Conservation (phyloP, 2,797 vertebrate species). For the Mergus octosetaceus region DNA sequence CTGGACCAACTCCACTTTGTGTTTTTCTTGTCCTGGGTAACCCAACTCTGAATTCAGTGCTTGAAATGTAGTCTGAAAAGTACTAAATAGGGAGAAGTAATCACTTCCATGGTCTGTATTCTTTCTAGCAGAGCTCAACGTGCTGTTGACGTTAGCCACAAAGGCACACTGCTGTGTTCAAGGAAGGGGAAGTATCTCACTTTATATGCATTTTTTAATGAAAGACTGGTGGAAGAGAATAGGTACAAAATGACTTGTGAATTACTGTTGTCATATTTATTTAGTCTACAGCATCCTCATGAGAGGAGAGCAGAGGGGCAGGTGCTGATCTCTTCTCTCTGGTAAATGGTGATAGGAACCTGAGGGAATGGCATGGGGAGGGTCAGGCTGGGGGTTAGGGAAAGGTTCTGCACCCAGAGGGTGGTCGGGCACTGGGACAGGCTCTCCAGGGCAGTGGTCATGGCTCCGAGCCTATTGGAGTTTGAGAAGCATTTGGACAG, state of each 20-base stretch:
- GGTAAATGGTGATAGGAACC: too few species aligned
- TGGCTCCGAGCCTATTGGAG: too few species aligned
- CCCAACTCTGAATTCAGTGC: background rate
- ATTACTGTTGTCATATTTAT: background rate
- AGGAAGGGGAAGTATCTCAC: background rate
- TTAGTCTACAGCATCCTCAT: too few species aligned
- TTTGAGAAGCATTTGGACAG: too few species aligned
- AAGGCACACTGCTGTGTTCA: background rate
- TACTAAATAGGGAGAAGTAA: background rate
- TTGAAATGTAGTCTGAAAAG: background rate
- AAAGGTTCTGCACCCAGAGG: too few species aligned
- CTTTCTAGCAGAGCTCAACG: background rate
- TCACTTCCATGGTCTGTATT: background rate
- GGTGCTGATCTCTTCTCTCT: too few species aligned
- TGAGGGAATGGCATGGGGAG: too few species aligned
- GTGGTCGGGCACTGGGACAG: too few species aligned
- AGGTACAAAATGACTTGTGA: background rate
- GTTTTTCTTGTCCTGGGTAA: background rate
- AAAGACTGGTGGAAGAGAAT: background rate
- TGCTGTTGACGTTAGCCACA: background rate
- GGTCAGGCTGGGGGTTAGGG: too few species aligned
- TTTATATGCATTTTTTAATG: background rate
- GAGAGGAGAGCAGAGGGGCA: too few species aligned
- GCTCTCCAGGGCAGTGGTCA: too few species aligned
- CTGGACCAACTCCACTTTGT: background rate